Evolutionary conservation across 64 coral and sea anemone genomes (phyloP), one percentile per base, ranked within the genome.

Genomic region (Exaiptasia diaphana): DNA sequence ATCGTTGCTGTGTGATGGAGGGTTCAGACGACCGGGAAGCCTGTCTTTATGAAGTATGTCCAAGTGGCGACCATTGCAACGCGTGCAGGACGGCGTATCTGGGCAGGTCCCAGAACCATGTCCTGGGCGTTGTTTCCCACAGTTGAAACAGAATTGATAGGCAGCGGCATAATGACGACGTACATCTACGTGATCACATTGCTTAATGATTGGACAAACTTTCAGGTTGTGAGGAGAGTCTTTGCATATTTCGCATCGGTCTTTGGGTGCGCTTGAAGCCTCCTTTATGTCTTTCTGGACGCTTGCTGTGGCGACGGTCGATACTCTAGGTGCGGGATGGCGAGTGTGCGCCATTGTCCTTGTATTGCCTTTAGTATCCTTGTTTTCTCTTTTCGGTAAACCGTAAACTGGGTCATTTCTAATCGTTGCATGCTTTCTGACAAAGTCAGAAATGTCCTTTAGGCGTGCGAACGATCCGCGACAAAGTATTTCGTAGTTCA

Each of bases 111-210:
- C 38, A 43, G 68, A 74, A 39, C 69, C 78, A 62, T 83, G 64
- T 32, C 64, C 64, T n/a, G 80, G 67, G 3, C 56, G 48, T 42
- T 73, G 30, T 7, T 38, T n/a, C 27, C 81, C 81, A 44, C 81
- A 72, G 44, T 84, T 84, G 13, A 83, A 83, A 32, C 87, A 90
- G 36, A 68, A 90, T 38, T 40, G 27, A 76, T 75, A 90, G 49
- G 46, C 35, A 4, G 52, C 36, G 6, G 71, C 71, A 77, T 83
- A 90, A 41, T 90, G 88, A 44, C 64, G 21, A 50, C 79, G n/a
- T 5, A 90, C 76, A 55, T 64, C 77, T 1, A 81, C 77, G 20
- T 61, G 44, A 10, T 90, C 33, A 58, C 60, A 90, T 22, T 90
- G 38, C 18, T 83, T 70, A 59, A 92, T 86, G 10, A 56, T 55